Evolutionary conservation across 2,888 invertebrate genomes (phyloP), one percentile per base, ranked within the genome.

Genomic region (Megaustenia siamemsis): DNA sequence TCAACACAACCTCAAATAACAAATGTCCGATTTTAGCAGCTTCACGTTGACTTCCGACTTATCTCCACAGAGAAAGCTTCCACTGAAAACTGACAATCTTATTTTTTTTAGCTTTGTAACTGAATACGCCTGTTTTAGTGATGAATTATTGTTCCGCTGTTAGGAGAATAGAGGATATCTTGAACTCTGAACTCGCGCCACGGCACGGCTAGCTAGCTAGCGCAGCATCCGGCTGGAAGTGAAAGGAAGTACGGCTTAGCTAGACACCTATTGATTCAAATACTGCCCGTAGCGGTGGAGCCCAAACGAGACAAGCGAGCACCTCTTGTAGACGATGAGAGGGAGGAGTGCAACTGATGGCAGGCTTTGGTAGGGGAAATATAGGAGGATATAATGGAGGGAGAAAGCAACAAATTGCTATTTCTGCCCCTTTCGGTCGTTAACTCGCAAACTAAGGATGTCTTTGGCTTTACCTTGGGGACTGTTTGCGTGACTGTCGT

Each of bases 211-310:
- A n/a, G n/a, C n/a, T n/a, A n/a, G n/a, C n/a, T n/a, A n/a, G n/a
- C n/a, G n/a, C n/a, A n/a, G n/a, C n/a, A n/a, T 12, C 32, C 32
- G 28, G 10, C 28, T 63, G 4, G 6, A 60, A 5, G 63, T 32
- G 63, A 63, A 63, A 32, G 15, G 32, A 63, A 32, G 6, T 63
- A 63, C 1, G 63, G 15, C 63, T 45, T 63, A 60, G 78, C 66
- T 32, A 78, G 45, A 78, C 66, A 78, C 45, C 78, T 66, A 78
- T 78, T 78, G 78, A 78, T 78, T 21, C 28, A 43, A 32, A 66
- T 43, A 66, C 40, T 28, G 43, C 78, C 78, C 63, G 78, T 78
- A 53, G 63, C 78, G 66, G n/a, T 40, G 28, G 43, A 32, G 66
- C 43, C 1, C 63, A 12, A 38, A 43, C 78, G 32, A 78, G 78